These are phyloP conservation scores for Varroa destructor DNA, from an alignment of 1,140 invertebrate species.

Conservation along the genomic window DNA sequence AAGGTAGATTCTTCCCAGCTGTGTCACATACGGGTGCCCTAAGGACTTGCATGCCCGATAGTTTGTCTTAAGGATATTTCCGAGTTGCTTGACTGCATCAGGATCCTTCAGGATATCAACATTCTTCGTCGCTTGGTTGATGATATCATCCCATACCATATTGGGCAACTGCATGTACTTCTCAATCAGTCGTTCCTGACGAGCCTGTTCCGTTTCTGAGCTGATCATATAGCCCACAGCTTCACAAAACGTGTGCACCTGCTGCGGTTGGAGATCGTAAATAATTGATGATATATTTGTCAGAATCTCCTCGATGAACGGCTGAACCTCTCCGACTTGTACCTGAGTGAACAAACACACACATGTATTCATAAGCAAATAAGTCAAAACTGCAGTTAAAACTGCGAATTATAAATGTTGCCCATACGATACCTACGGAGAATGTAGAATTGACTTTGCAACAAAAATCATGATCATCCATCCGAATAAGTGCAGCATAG, in stretches of 20 bases:
- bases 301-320: constrained; percentile 98
- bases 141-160: constrained; percentile 98
- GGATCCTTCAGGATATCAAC: constrained; percentile 89
- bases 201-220: constrained; percentile 72
- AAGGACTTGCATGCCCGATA: constrained; percentile 92
- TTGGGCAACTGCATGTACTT: constrained; percentile 96
- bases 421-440: background rate
- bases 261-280: constrained; percentile 92
- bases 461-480: constrained; percentile 26
- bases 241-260: constrained; percentile 99
- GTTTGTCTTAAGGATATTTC: constrained; percentile 97
- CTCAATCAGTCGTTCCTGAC: constrained; percentile 86
- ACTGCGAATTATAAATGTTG: background rate
- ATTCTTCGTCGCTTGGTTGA: constrained; percentile 88
- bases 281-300: constrained; percentile 91
- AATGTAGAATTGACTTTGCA: background rate
- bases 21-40: constrained; percentile 81
- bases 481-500: constrained; percentile 19
- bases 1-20: constrained; percentile 86
- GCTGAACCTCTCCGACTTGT: constrained; percentile 87
- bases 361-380: no score
- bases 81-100: constrained; percentile 90
- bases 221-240: constrained; percentile 98
- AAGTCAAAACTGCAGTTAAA: background rate
- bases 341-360: constrained; percentile 46